Percentiles rank a stretch among this genome's conserved stretches.
These are phyloP conservation scores for Ficedula albicollis DNA, from an alignment of 2,797 vertebrate species.

Conservation along the genomic window DNA sequence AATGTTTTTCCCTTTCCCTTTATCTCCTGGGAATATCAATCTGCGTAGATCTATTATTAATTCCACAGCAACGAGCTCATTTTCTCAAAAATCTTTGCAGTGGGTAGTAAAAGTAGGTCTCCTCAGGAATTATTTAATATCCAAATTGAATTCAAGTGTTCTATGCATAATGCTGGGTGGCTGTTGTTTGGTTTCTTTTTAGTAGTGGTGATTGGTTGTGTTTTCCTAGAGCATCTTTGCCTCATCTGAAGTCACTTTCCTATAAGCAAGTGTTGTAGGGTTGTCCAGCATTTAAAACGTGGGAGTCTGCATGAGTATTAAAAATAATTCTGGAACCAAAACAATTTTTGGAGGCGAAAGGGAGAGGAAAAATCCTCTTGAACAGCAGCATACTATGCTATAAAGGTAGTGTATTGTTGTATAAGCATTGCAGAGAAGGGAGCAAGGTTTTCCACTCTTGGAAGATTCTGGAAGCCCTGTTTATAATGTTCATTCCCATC, in stretches of 20 bases:
- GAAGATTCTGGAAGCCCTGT: neutral
- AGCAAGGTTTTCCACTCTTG: neutral
- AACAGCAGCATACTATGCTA: neutral
- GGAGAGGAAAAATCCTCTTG: neutral
- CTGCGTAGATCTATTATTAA: conserved; percentile 69
- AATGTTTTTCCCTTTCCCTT: conserved; percentile 63
- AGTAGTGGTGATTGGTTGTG: neutral
- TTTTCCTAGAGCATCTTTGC: neutral
- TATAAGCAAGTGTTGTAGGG: neutral
- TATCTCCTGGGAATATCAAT: conserved; percentile 66
- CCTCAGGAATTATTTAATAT: neutral
- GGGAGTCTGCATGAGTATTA: neutral
- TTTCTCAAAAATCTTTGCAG: conserved; percentile 47
- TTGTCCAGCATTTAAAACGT: neutral
- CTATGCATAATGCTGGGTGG: neutral
- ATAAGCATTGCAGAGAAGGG: neutral
- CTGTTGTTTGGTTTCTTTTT: neutral
- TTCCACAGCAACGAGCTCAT: conserved; percentile 56
- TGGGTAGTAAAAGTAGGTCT: conserved; percentile 41
- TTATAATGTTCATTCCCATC: neutral
- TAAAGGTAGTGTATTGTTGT: neutral
- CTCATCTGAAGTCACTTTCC: neutral
- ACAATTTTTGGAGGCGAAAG: neutral
- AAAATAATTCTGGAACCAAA: neutral
- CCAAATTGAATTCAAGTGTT: neutral